A percentile compares a stretch with the other conserved stretches of the same genome.
These are phyloP conservation scores for Vanessa cardui DNA, from an alignment of 2,888 invertebrate species.

Conservation along the genomic window DNA sequence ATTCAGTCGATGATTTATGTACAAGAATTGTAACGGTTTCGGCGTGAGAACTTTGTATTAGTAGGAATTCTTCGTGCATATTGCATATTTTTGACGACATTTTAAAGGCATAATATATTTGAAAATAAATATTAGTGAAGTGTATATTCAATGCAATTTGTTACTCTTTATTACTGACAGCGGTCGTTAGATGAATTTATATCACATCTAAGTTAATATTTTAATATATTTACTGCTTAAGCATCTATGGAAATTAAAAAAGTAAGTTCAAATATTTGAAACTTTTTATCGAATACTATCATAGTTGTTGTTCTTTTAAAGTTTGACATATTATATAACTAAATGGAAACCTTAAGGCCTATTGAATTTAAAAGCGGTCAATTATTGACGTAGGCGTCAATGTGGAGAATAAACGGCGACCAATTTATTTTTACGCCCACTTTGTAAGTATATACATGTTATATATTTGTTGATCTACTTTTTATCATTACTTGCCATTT, in stretches of 20 bases:
- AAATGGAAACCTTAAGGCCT: constrained; percentile 3
- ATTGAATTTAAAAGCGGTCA: constrained; percentile 13
- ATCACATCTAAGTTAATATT: too few species aligned
- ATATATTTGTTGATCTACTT: constrained; percentile 3
- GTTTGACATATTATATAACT: not conserved
- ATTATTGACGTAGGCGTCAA: constrained; percentile 18
- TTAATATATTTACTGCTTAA: too few species aligned
- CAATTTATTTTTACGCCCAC: constrained; percentile 24
- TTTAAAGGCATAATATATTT: not conserved
- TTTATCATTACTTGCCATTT: constrained; percentile 6
- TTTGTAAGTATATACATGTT: constrained; percentile 3
- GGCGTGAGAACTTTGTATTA: not conserved
- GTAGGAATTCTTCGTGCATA: not conserved
- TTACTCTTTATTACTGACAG: too few species aligned
- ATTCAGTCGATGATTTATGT: constrained; percentile 3
- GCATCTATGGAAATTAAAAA: too few species aligned
- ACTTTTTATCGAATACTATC: too few species aligned
- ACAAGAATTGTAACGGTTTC: constrained; percentile 2
- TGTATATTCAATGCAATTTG: too few species aligned
- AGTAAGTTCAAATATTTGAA: too few species aligned
- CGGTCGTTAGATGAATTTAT: too few species aligned
- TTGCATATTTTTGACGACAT: not conserved
- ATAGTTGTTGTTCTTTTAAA: too few species aligned
- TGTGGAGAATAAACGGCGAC: constrained; percentile 10
- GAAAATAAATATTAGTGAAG: not conserved